Percentiles rank a stretch among this genome's conserved stretches.
Conservation (phyloP, 1,140 invertebrate species). For the Bombyx mandarina region DNA sequence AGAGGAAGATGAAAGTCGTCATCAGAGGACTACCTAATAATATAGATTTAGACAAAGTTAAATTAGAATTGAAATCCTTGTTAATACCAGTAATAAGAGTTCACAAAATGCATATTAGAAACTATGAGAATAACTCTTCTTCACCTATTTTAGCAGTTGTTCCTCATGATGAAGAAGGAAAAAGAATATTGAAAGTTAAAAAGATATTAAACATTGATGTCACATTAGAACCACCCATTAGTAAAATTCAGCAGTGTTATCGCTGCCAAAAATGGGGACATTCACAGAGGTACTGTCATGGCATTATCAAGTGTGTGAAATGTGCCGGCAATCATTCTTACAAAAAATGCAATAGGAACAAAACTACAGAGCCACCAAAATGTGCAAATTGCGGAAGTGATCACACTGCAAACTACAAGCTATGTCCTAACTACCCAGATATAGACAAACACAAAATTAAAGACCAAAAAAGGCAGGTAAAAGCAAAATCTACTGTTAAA, state of each 20-base stretch:
- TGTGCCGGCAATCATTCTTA: slow-evolving; percentile 34
- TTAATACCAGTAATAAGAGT: slow-evolving; percentile 33
- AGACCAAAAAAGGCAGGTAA: too few species aligned
- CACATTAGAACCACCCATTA: slow-evolving; percentile 25
- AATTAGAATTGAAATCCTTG: slow-evolving; percentile 21
- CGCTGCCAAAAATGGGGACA: slow-evolving; percentile 51
- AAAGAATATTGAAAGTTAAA: slow-evolving; percentile 25
- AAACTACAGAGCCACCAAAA: slow-evolving; percentile 24
- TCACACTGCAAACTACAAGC: slow-evolving; percentile 40
- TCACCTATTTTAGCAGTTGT: slow-evolving; percentile 31
- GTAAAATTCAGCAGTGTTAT: slow-evolving; percentile 33
- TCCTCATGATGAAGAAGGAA: slow-evolving; percentile 25
- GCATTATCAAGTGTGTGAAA: slow-evolving; percentile 37
- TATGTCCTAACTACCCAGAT: slow-evolving; percentile 30
- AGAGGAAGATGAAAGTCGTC: slow-evolving; percentile 39
- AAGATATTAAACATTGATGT: slow-evolving; percentile 28
- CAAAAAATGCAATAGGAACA: slow-evolving; percentile 29
- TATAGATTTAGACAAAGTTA: slow-evolving; percentile 24
- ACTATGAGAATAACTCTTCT: slow-evolving; percentile 16
- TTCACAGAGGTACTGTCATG: slow-evolving; percentile 38
- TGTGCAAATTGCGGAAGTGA: slow-evolving; percentile 45
- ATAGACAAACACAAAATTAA: slow-evolving; percentile 5
- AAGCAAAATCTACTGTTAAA: too few species aligned
- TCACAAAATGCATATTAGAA: slow-evolving; percentile 32
- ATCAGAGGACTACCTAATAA: slow-evolving; percentile 31